phyloP scores from a whole-genome alignment of 92 coral and sea anemone genomes.

The Epizoanthus rinbou region DNA sequence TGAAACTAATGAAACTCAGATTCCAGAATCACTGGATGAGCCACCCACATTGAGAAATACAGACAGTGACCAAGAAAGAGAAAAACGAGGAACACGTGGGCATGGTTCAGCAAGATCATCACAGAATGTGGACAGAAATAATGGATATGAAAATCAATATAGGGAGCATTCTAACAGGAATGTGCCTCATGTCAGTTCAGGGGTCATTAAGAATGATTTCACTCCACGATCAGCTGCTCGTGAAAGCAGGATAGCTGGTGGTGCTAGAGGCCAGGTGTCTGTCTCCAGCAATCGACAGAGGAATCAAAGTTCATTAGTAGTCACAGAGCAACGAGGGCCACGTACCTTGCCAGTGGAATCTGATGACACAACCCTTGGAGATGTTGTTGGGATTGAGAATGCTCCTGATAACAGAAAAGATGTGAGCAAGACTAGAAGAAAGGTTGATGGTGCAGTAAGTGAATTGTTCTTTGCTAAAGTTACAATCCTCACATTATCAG shows the following conservation, averaged over 20 bases:
- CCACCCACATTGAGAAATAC: not conserved
- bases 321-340: constrained; percentile 5
- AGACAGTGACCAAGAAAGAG: not conserved
- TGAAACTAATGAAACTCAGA: not conserved
- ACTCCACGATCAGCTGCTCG: not conserved
- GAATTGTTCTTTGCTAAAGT: not conserved
- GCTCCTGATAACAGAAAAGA: not conserved
- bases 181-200: not conserved
- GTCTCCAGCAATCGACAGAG: not conserved
- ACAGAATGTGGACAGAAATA: not conserved
- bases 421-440: constrained; percentile 1
- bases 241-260: not conserved
- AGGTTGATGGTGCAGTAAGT: not conserved
- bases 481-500: not conserved
- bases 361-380: not conserved
- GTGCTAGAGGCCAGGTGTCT: not conserved
- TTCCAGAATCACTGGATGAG: constrained; percentile 26
- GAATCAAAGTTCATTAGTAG: not conserved
- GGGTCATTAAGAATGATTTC: not conserved
- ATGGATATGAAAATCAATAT: not conserved
- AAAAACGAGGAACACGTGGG: not conserved
- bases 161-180: not conserved
- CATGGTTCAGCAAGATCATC: not conserved
- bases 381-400: not conserved
- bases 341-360: not conserved